Conservation (phyloP, 2,797 vertebrate genomes). For the Pteropus rufus region DNA sequence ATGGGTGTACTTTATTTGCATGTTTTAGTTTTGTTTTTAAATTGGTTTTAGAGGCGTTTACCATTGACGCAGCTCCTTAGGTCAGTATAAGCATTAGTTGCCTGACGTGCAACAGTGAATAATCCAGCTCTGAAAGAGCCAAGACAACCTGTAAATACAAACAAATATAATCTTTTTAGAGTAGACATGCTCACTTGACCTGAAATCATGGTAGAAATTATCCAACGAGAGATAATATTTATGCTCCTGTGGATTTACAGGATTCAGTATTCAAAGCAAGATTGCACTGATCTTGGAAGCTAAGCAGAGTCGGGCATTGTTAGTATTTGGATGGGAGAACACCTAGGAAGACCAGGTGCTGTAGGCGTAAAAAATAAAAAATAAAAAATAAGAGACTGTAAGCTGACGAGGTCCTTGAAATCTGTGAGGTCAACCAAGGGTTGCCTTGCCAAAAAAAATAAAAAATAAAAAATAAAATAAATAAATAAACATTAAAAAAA, state of each 20-base stretch:
- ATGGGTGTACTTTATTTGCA: neutral
- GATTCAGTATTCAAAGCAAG: neutral
- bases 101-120: slow-evolving; percentile 69
- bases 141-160: slow-evolving; percentile 88
- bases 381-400: too few relatives aligned
- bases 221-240: neutral
- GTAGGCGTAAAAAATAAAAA: too few relatives aligned
- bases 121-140: slow-evolving; percentile 88
- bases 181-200: neutral
- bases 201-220: slow-evolving; percentile 51
- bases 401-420: too few relatives aligned
- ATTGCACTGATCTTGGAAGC: neutral
- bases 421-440: too few relatives aligned
- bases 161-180: neutral
- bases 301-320: too few relatives aligned
- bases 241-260: neutral
- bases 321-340: too few relatives aligned
- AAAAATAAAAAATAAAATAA: too few relatives aligned
- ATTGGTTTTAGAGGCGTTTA: slow-evolving; percentile 66
- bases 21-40: neutral
- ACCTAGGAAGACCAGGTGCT: too few relatives aligned
- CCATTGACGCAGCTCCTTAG: slow-evolving; percentile 92
- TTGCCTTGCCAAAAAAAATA: too few relatives aligned
- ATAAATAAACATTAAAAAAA: neutral
- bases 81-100: slow-evolving; percentile 82